These are phyloP conservation scores for Acestrorhynchus altus DNA, from an alignment of 2,797 vertebrate genomes.

Conservation along the genomic window DNA sequence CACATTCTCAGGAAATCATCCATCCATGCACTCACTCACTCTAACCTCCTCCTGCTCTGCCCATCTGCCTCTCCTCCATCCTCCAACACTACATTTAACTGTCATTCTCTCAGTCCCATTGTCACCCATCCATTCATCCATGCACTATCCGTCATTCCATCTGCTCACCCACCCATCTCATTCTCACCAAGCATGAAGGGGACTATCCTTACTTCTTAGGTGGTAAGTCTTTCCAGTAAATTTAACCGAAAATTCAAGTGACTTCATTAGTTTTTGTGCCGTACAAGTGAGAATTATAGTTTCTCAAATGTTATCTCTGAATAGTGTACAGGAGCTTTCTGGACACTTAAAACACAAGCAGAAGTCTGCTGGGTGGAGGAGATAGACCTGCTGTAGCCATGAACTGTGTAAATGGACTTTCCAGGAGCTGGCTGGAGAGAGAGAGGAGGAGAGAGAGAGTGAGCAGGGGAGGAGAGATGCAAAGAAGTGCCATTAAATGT, in stretches of 20 bases:
- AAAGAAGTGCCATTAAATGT: slow-evolving; percentile 1
- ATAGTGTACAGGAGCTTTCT: slow-evolving; percentile 85
- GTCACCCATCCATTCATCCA: not conserved
- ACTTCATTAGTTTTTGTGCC: slow-evolving; percentile 86
- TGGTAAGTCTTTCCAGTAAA: slow-evolving; percentile 69
- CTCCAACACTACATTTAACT: slow-evolving; percentile 1
- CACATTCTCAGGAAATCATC: slow-evolving; percentile 73
- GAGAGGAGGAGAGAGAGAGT: slow-evolving; percentile 60
- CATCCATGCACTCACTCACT: slow-evolving; percentile 69
- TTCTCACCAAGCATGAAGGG: slow-evolving; percentile 51
- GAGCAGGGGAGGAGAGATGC: slow-evolving; percentile 18
- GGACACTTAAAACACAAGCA: slow-evolving; percentile 85
- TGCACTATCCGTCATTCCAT: not conserved
- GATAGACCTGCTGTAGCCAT: slow-evolving; percentile 80
- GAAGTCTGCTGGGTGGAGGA: slow-evolving; percentile 76
- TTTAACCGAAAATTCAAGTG: slow-evolving; percentile 81
- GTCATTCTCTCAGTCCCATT: not conserved
- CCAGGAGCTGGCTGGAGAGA: slow-evolving; percentile 76
- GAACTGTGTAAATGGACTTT: slow-evolving; percentile 81
- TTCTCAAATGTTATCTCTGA: slow-evolving; percentile 86
- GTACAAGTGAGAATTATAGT: slow-evolving; percentile 86
- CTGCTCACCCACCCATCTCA: not conserved
- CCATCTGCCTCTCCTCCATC: not conserved
- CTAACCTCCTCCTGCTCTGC: slow-evolving; percentile 11
- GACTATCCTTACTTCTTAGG: slow-evolving; percentile 17